A percentile compares a stretch with the other conserved stretches of the same genome.
phyloP scores from a whole-genome alignment of 2,888 invertebrate genomes.

The Mythimna vitellina region DNA sequence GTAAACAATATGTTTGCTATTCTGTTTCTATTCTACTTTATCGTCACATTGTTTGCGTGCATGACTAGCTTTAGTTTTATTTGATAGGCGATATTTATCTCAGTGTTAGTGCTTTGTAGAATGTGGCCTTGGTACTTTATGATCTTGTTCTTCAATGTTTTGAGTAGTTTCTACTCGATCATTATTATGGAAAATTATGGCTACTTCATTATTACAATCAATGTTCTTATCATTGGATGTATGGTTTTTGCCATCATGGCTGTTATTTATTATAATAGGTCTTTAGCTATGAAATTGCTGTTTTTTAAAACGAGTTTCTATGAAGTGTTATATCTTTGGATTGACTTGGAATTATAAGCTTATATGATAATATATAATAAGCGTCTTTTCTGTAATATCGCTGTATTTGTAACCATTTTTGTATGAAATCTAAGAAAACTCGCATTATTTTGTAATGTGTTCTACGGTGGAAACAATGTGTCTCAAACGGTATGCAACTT shows the following conservation, averaged over 20 bases:
- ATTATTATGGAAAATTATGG: neutral
- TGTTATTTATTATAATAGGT: too few species aligned
- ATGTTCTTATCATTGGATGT: neutral
- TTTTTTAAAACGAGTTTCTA: too few species aligned
- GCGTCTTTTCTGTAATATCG: too few species aligned
- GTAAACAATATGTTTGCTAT: slow-evolving; percentile 60
- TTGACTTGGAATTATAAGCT: too few species aligned
- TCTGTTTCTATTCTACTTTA: slow-evolving; percentile 51
- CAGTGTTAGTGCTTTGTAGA: slow-evolving; percentile 13
- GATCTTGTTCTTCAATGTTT: neutral
- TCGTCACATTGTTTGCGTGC: slow-evolving; percentile 43
- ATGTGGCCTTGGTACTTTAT: neutral
- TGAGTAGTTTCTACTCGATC: neutral
- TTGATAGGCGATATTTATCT: slow-evolving; percentile 53
- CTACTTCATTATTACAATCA: neutral
- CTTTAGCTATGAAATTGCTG: too few species aligned
- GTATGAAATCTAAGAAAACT: too few species aligned
- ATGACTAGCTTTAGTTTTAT: slow-evolving; percentile 50
- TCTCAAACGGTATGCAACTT: too few species aligned
- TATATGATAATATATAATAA: too few species aligned
- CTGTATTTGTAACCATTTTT: too few species aligned
- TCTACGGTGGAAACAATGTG: too few species aligned
- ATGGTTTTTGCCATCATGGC: neutral
- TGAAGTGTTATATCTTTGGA: too few species aligned
- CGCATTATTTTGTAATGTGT: too few species aligned